Percentiles rank a stretch among this genome's conserved stretches.
Conservation (phyloP, 1,140 invertebrate species). For the Achroia grisella region DNA sequence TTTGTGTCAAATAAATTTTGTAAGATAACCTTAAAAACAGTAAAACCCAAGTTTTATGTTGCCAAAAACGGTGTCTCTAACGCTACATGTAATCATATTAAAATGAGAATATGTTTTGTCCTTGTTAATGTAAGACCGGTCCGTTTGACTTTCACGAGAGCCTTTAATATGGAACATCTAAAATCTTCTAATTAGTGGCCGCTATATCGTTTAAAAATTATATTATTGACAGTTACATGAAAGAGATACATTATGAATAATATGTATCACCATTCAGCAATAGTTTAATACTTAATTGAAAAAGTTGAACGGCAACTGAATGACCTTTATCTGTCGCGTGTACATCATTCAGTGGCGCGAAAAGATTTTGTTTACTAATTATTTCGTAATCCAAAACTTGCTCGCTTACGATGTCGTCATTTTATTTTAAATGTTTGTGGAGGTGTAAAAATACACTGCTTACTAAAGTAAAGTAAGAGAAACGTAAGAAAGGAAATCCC, state of each 20-base stretch:
- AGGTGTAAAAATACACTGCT: not conserved
- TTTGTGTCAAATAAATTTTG: not conserved
- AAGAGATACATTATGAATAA: too few relatives aligned
- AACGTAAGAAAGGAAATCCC: too few relatives aligned
- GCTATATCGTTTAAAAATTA: too few relatives aligned
- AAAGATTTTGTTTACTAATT: conserved; percentile 29
- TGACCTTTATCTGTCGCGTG: conserved; percentile 25
- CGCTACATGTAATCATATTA: conserved; percentile 8
- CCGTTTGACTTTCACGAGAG: conserved; percentile 11
- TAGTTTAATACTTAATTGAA: too few relatives aligned
- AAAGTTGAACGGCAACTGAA: conserved; percentile 2
- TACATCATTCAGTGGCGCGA: conserved; percentile 27
- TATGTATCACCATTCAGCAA: too few relatives aligned
- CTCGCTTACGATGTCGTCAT: conserved; percentile 19
- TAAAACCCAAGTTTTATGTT: conserved; percentile 8
- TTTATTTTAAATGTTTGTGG: conserved; percentile 9
- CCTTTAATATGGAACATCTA: not conserved
- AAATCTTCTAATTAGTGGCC: too few relatives aligned
- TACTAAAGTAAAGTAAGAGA: too few relatives aligned
- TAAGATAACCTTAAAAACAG: conserved; percentile 2
- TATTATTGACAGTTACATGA: too few relatives aligned
- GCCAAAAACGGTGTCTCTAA: conserved; percentile 12
- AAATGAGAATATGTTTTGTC: conserved; percentile 16
- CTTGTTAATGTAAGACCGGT: conserved; percentile 15
- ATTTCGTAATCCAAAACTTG: conserved; percentile 33